Percentiles rank a stretch among this genome's conserved stretches.
These are phyloP conservation scores for Ichneumoninae sp. DNA, from an alignment of 2,888 invertebrate species.

Conservation along the genomic window DNA sequence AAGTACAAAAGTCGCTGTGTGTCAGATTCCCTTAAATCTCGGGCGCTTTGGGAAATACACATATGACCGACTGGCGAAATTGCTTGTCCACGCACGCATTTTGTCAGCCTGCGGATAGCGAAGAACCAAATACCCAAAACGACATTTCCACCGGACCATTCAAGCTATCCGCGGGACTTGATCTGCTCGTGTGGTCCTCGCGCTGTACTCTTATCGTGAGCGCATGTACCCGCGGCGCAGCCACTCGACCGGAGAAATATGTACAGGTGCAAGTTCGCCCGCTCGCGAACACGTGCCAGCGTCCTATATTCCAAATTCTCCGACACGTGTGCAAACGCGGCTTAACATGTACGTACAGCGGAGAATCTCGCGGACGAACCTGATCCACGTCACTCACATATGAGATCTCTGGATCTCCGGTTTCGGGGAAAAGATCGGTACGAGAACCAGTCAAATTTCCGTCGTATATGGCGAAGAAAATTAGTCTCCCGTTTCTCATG, in stretches of 20 bases:
- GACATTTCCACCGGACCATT: slow-evolving; percentile 54
- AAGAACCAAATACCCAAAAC: slow-evolving; percentile 51
- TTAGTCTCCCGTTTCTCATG: slow-evolving; percentile 16
- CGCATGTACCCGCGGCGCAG: slow-evolving; percentile 51
- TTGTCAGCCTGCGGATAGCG: too few relatives aligned
- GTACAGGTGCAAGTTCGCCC: slow-evolving; percentile 61
- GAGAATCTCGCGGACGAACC: slow-evolving; percentile 36
- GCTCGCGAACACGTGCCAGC: slow-evolving; percentile 13
- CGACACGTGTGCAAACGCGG: slow-evolving; percentile 62
- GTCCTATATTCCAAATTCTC: slow-evolving; percentile 45
- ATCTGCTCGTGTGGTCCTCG: slow-evolving; percentile 39
- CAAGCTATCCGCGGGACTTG: slow-evolving; percentile 17
- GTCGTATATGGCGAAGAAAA: slow-evolving; percentile 1
- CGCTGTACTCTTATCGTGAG: slow-evolving; percentile 56
- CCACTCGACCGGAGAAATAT: slow-evolving; percentile 59
- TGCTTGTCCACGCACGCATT: too few relatives aligned
- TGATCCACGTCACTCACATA: slow-evolving; percentile 47
- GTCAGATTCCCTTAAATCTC: too few relatives aligned
- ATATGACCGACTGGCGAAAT: too few relatives aligned
- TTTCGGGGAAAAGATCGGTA: neutral
- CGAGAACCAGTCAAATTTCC: neutral
- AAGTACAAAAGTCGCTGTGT: too few relatives aligned
- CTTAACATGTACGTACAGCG: slow-evolving; percentile 60
- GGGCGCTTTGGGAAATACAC: too few relatives aligned
- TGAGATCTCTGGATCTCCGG: neutral